Evolutionary conservation across 2,797 vertebrate genomes (phyloP), one percentile per base, ranked within the genome.

Genomic region (Sandelia bainsii): DNA sequence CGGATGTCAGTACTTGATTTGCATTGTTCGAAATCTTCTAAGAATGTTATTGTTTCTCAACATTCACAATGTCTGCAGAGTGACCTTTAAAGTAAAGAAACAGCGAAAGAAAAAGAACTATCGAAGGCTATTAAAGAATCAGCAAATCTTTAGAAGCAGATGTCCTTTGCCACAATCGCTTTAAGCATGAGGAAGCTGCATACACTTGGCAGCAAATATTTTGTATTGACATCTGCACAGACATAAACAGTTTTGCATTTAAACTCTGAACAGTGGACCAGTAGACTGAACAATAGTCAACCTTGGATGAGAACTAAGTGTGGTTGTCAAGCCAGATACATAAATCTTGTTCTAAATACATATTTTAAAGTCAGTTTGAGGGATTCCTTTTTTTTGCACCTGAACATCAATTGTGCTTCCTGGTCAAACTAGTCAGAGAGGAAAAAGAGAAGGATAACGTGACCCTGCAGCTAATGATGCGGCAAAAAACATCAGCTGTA

Each of bases 1-100:
- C 0, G 10, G 51, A 64, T 82, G 57, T 54, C 42, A 20, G 42
- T n/a, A n/a, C 48, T 60, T 62, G 22, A 85, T 85, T 85, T 81
- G 65, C 74, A 69, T 72, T 72, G 50, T 81, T 72, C 22, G 69
- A 67, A 72, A 82, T 64, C 44, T 63, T 40, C 2, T 23, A 37
- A 51, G 45, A 57, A 71, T 58, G 7, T 54, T 52, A 45, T 54
- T 49, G 29, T 72, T 57, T 77, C 53, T 57, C 64, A 79, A 29
- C 44, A 45, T 45, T 62, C 25, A 22, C 50, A 45, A 64, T 60
- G 25, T 20, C 50, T 20, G 1, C 32, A 66, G 40, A 74, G 48
- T 75, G 77, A 74, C 80, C 72, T 34, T 25, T 40, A 23, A 62
- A 56, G 66, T 69, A 62, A 40, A 40, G 16, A 42, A 62, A 67